phyloP scores from a whole-genome alignment of 2,888 invertebrate genomes.

The Pelosia muscerda region DNA sequence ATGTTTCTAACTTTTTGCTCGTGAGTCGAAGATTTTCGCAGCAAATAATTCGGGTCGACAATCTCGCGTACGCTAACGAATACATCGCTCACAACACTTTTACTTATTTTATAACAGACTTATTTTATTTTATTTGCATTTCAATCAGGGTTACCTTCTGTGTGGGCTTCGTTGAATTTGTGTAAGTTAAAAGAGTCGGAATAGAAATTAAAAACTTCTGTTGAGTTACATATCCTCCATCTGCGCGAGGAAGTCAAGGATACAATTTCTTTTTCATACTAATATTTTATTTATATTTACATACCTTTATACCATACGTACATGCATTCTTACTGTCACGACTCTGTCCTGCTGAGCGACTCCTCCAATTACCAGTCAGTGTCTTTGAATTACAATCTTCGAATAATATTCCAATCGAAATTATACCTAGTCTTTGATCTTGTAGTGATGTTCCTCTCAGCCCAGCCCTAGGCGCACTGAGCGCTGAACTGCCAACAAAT shows the following conservation, averaged over 20 bases:
- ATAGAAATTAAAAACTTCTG: neutral
- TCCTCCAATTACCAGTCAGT: neutral
- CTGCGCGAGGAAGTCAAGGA: neutral
- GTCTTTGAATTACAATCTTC: neutral
- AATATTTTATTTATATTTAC: neutral
- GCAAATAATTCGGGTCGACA: slow-evolving; percentile 64
- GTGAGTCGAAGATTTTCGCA: slow-evolving; percentile 54
- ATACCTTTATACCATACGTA: too few relatives aligned
- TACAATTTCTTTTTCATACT: neutral
- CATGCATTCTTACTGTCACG: neutral
- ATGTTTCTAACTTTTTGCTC: slow-evolving; percentile 16
- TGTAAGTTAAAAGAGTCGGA: neutral
- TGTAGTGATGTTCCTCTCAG: neutral
- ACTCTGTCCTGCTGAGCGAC: neutral
- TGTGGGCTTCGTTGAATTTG: neutral
- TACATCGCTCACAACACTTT: slow-evolving; percentile 64
- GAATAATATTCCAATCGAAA: neutral
- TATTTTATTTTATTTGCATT: slow-evolving; percentile 54
- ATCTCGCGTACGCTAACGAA: slow-evolving; percentile 58
- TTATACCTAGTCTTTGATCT: neutral
- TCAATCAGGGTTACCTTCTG: slow-evolving; percentile 18
- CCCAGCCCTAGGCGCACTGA: slow-evolving; percentile 5
- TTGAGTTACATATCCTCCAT: neutral
- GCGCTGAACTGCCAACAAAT: slow-evolving; percentile 10
- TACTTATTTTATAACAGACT: slow-evolving; percentile 42